phyloP scores from a whole-genome alignment of 2,797 vertebrate genomes.

The Syngnathus acus region DNA sequence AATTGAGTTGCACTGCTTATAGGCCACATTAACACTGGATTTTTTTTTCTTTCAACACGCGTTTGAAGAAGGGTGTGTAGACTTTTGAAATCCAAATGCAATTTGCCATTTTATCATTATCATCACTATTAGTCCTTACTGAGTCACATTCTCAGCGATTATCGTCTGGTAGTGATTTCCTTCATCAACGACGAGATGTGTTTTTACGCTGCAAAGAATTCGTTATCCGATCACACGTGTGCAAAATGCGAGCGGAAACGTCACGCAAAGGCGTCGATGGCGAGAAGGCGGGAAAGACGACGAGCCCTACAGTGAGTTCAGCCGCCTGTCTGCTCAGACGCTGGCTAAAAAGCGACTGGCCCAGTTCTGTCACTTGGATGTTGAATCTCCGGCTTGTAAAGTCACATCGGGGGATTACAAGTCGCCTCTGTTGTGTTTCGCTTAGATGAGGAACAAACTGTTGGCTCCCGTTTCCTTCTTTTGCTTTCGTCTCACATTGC shows the following conservation, averaged over 20 bases:
- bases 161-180: not conserved
- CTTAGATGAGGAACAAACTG: constrained; percentile 4
- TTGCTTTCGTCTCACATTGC: not conserved
- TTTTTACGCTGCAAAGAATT: not conserved
- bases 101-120: not conserved
- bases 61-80: not conserved
- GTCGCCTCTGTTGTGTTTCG: constrained; percentile 3
- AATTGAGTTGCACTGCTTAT: too few species aligned
- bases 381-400: constrained; percentile 4
- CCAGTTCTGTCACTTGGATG: constrained; percentile 4
- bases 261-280: constrained; percentile 37
- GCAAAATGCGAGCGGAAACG: constrained; percentile 13
- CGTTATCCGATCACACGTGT: constrained; percentile 1
- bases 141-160: not conserved
- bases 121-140: not conserved
- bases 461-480: not conserved
- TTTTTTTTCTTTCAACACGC: too few species aligned
- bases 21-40: not conserved
- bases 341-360: constrained; percentile 7
- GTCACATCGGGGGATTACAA: constrained; percentile 9
- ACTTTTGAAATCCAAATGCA: not conserved
- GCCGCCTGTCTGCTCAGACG: not conserved
- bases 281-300: not conserved
- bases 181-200: not conserved
- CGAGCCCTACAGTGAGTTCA: not conserved